Base-by-base conservation (phyloP, 2,888 invertebrate species). In the Caenorhabditis drosophilae region DNA sequence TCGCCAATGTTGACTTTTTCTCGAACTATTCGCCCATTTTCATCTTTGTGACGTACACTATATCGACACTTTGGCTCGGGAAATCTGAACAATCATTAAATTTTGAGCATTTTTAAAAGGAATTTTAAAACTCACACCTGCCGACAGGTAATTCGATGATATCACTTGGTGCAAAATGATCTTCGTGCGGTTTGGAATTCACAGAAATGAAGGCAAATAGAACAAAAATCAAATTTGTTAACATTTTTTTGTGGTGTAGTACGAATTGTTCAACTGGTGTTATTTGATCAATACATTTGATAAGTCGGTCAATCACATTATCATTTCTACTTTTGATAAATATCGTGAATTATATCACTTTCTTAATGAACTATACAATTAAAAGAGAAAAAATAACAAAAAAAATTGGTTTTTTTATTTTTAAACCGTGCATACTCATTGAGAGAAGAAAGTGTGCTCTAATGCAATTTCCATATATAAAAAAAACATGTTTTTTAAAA, bases 51-150 rank as follows among this genome's bases (percentile, higher is more conserved):
- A 23, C 64, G 73, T n/a, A 81, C 79, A 40, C 68, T 73, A 55
- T 81, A 80, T 25, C 52, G 47, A 49, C 81, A 81, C 9, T 69
- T 61, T 1, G 81, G 81, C 23, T 80, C 78, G 3, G 80, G 77
- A 36, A 81, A 73, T 41, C 73, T 72, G 41, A 38, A 61, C 36
- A 20, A n/a, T 16, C 20, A 23, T 22, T 16, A 2, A 20, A 23
- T 12, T 4, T 46, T 46, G 12, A 4, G 22, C 11, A 42, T 41
- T 41, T 31, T 41, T 20, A 4, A 31, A 27, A 27, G n/a, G 25
- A 4, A 6, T 20, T 7, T 6, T 20, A 2, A 23, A 27, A 27
- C 31, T 12, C 16, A 9, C 50, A 81, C 56, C 75, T 70, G 46
- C 79, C 76, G 12, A 79, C 68, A 23, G 80, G 80, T 42, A 81